phyloP scores from a whole-genome alignment of 1,140 invertebrate species.

The Drosophila takahashii region DNA sequence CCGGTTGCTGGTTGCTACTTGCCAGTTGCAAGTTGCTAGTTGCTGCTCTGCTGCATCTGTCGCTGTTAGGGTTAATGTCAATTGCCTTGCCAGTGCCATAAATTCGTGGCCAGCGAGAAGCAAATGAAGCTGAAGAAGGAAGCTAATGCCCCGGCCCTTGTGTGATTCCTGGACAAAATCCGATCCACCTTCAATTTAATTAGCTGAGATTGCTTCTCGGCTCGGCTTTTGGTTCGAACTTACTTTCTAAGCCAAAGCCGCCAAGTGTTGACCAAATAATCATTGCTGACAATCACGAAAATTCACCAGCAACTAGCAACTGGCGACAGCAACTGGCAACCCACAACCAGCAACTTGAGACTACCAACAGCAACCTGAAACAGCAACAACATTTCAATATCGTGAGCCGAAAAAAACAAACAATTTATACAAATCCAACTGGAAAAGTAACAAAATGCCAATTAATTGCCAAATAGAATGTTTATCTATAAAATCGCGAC shows the following conservation, averaged over 20 bases:
- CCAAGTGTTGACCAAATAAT: constrained; percentile 72
- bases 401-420: constrained; percentile 65
- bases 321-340: constrained; percentile 6
- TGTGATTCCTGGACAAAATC: constrained; percentile 29
- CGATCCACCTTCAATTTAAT: constrained; percentile 69
- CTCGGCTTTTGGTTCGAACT: constrained; percentile 23
- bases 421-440: constrained; percentile 79
- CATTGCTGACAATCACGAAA: constrained; percentile 82
- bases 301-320: constrained; percentile 17
- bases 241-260: constrained; percentile 54
- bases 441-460: constrained; percentile 81
- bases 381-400: constrained; percentile 75
- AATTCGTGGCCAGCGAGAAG: constrained; percentile 45
- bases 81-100: constrained; percentile 72
- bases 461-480: constrained; percentile 83
- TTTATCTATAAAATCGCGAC: constrained; percentile 78
- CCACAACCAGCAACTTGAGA: constrained; percentile 28
- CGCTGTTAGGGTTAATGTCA: constrained; percentile 80
- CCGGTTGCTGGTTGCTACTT: constrained; percentile 35
- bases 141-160: constrained; percentile 39
- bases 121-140: not conserved
- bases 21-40: constrained; percentile 36
- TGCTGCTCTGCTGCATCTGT: constrained; percentile 55
- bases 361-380: constrained; percentile 32
- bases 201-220: constrained; percentile 46